phyloP scores from a whole-genome alignment of 2,113 vertebrate genomes.

The Climacteris rufus region DNA sequence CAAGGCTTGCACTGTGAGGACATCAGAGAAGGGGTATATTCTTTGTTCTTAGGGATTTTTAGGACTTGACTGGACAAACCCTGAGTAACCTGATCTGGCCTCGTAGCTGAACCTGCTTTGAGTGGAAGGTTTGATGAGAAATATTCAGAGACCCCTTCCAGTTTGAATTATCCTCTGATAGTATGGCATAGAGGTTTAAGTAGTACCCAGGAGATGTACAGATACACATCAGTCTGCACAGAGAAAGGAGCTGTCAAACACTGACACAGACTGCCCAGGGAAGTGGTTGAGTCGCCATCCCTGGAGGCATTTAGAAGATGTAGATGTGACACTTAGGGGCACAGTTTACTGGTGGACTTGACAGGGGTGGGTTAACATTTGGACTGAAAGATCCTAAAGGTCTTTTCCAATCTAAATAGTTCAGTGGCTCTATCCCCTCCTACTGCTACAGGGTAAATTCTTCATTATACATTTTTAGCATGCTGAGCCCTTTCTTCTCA shows the following conservation, averaged over 20 bases:
- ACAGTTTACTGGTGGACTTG: not conserved
- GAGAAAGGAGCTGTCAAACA: not conserved
- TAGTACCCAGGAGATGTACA: not conserved
- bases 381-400: not conserved
- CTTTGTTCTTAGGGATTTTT: not conserved
- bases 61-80: not conserved
- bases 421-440: accelerated
- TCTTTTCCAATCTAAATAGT: not conserved
- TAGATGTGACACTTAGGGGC: not conserved
- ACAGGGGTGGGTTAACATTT: not conserved
- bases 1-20: not conserved
- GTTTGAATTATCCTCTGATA: not conserved
- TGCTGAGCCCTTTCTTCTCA: not conserved
- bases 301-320: not conserved
- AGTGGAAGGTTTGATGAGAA: not conserved
- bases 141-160: not conserved
- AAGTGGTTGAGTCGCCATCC: not conserved
- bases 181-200: not conserved
- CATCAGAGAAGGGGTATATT: not conserved
- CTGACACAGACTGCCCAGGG: not conserved
- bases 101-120: not conserved
- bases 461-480: not conserved
- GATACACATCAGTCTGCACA: not conserved
- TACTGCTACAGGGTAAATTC: not conserved
- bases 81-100: not conserved